Evolutionary conservation across 2,888 invertebrate species (phyloP), one percentile per base, ranked within the genome.

Genomic region (Philonicus albiceps): DNA sequence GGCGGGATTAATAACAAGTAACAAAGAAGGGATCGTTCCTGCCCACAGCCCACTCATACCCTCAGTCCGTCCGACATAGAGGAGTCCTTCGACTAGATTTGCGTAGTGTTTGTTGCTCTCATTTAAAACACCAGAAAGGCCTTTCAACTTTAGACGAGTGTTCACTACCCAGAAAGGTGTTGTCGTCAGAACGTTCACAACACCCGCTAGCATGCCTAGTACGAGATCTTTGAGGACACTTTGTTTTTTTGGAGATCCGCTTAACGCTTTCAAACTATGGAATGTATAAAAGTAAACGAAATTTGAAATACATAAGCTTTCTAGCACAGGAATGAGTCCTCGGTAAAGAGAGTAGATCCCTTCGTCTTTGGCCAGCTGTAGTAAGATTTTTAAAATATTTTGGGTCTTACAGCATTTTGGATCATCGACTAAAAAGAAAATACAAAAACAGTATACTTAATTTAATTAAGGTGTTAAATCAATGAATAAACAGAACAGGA

Each of bases 261-360:
- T 88, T 87, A 93, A 89, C 85, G 93, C 93, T 90, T 97, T 96
- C 64, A 98, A 93, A 22, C 96, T 96, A 93, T 97, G 98, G 92
- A 97, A 98, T 90, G 97, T 94, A 92, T 98, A 98, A 91, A 98
- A 98, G 91, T 98, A 98, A n/a, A 98, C 96, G 93, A 98, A 98
- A 92, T 97, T 98, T 78, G 98, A 98, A 88, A 96, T 95, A 89
- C 97, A 97, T 4, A 98, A 93, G 88, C 97, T 96, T 89, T 96
- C 95, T 75, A 98, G 93, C 5, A 97, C 97, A 11, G 98, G 97
- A 43, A 95, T 93, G 85, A 97, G 93, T 3, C 98, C 98, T 16
- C 92, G 90, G 85, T 92, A 98, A 76, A 98, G 92, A 0, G 96
- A 94, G 83, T 93, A 93, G 83, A 94, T 89, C 19, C 95, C 94